phyloP scores from a whole-genome alignment of 2,113 vertebrate species.

The Cyprinus carpio region DNA sequence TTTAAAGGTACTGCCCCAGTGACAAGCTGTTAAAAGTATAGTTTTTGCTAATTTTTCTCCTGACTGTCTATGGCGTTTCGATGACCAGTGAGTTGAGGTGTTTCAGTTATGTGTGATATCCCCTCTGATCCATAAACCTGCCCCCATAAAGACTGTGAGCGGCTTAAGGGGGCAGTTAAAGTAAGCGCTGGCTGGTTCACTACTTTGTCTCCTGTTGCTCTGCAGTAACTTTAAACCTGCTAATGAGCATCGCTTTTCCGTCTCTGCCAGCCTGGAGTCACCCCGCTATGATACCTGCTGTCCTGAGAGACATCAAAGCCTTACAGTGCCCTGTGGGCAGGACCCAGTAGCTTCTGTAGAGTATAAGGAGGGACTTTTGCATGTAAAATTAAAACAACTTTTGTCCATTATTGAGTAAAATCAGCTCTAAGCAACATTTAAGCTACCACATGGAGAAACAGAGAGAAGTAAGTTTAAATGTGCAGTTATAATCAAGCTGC shows the following conservation, averaged over 20 bases:
- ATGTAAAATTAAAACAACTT: conserved; percentile 37
- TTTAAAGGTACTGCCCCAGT: background rate
- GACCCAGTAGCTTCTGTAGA: conserved; percentile 2
- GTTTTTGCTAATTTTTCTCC: background rate
- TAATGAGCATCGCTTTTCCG: conserved; percentile 55
- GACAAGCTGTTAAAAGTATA: background rate
- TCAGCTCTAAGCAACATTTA: background rate
- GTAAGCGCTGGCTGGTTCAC: conserved; percentile 49
- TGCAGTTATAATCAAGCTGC: background rate
- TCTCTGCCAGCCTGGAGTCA: conserved; percentile 35
- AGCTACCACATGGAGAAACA: background rate
- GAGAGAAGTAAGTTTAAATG: background rate
- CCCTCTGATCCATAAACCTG: conserved; percentile 27
- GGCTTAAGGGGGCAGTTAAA: conserved; percentile 46
- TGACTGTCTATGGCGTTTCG: background rate
- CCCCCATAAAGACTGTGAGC: conserved; percentile 25
- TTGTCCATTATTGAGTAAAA: background rate
- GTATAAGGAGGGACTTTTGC: background rate
- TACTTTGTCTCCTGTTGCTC: conserved; percentile 50
- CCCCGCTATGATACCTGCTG: conserved; percentile 38
- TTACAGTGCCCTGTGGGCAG: conserved; percentile 39
- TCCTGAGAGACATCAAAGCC: conserved; percentile 54
- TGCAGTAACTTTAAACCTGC: conserved; percentile 47
- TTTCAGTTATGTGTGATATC: conserved; percentile 14
- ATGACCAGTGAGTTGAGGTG: conserved; percentile 7